Evolutionary conservation across 2,797 vertebrate species (phyloP), one percentile per base, ranked within the genome.

Genomic region (Peromyscus aztecus): DNA sequence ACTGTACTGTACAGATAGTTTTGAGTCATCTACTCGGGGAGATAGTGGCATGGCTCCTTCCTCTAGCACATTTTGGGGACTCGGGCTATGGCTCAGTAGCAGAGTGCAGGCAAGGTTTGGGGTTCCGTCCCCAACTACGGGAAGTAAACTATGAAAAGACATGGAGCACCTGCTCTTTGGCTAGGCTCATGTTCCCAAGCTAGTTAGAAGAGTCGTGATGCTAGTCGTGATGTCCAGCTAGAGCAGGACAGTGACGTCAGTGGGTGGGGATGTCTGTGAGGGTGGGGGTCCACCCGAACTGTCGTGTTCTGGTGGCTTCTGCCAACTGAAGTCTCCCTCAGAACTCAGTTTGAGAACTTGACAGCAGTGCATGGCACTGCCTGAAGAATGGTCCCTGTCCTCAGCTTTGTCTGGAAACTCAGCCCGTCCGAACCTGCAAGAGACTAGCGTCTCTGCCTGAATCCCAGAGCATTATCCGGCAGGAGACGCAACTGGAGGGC

Each of bases 101-200:
- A 63, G 16, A 19, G 80, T 21, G 29, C 55, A 73, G 24, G 24
- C 67, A 40, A 59, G 12, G 11, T 29, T 43, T 57, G 57, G 55
- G 37, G 52, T 61, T 76, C 37, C 4, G 24, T 76, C 52, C 37
- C 55, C 12, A 46, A 19, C 71, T n/a, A 59, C 4, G 52, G 9
- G 19, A 75, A 57, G 11, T 34, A 40, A 29, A 27, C n/a, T 3
- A 4, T n/a, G 23, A 61, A 89, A 34, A 61, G 24, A 17, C 21
- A 13, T 12, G 3, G 12, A 57, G 19, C 21, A 49, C 6, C 57
- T 61, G 73, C 27, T 75, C 17, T 78, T 63, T 91, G 37, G 46
- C 69, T 83, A 84, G 87, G 46, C 40, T 89, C 43, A 17, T 67
- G 81, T 93, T 91, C 91, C 75, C 46, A 81, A 91, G n/a, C 21